A percentile compares a stretch with the other conserved stretches of the same genome.
These are phyloP conservation scores for Dicyrtoma fusca DNA, from an alignment of 2,888 invertebrate genomes.

Conservation along the genomic window DNA sequence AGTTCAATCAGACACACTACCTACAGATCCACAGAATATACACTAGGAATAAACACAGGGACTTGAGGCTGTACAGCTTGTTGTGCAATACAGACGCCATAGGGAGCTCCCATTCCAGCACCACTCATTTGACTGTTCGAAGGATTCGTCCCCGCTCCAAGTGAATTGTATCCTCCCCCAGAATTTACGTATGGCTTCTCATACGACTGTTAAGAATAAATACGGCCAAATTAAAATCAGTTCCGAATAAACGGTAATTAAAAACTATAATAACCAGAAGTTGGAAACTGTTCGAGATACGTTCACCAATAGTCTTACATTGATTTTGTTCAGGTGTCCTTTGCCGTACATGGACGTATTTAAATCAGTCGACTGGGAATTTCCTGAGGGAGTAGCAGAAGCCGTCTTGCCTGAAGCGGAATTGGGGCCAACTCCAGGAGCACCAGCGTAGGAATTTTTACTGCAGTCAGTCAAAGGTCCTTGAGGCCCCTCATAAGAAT, in stretches of 20 bases:
- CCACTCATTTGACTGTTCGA: conserved; percentile 52
- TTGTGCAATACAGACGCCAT: conserved; percentile 53
- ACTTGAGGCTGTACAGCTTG: conserved; percentile 57
- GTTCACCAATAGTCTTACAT: too few species aligned
- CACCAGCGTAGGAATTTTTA: conserved; percentile 52
- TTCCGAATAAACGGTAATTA: too few species aligned
- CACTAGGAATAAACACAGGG: conserved; percentile 46
- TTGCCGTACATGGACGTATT: conserved; percentile 83
- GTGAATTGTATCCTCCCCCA: conserved; percentile 45
- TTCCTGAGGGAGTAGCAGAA: conserved; percentile 62
- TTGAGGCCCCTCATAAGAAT: conserved; percentile 49
- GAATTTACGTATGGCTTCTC: conserved; percentile 51
- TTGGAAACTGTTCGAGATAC: too few species aligned
- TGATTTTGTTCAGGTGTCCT: conserved; percentile 85
- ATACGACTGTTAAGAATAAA: conserved; percentile 47
- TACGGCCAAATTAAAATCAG: too few species aligned
- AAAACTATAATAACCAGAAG: too few species aligned
- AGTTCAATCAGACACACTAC: conserved; percentile 11
- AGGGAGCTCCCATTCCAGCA: conserved; percentile 50
- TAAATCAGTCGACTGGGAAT: conserved; percentile 67
- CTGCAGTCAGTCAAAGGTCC: conserved; percentile 51
- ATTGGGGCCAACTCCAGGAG: conserved; percentile 51
- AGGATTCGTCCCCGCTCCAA: conserved; percentile 50
- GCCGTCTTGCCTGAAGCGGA: conserved; percentile 51
- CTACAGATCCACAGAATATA: conserved; percentile 1